These are phyloP conservation scores for Spinus pinus DNA, from an alignment of 2,797 vertebrate genomes.

Conservation along the genomic window DNA sequence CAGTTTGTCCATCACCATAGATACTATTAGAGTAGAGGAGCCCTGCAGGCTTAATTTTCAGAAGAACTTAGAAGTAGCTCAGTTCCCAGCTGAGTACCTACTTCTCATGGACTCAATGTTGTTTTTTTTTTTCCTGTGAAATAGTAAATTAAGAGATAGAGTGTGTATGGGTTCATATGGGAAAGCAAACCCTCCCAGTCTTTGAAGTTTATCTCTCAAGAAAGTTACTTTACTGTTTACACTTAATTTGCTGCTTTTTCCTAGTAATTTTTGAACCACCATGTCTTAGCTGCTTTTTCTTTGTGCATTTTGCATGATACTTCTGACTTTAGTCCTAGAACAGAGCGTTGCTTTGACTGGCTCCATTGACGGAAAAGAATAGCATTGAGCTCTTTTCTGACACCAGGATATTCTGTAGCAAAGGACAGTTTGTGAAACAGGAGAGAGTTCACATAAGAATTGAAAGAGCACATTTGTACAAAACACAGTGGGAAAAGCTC, in stretches of 20 bases:
- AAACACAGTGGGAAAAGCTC: constrained; percentile 59
- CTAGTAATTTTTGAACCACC: not conserved
- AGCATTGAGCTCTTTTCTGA: not conserved
- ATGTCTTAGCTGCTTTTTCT: not conserved
- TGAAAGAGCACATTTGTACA: constrained; percentile 49
- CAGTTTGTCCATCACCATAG: not conserved
- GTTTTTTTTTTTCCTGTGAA: not conserved
- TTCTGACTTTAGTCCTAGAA: not conserved
- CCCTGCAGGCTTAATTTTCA: not conserved
- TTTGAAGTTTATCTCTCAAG: not conserved
- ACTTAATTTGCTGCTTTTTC: not conserved
- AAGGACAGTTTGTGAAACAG: constrained; percentile 4
- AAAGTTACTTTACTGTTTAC: not conserved
- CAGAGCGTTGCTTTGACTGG: not conserved
- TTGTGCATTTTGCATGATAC: not conserved
- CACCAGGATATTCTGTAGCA: not conserved
- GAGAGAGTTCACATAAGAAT: not conserved
- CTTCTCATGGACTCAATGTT: not conserved
- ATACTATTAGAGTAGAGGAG: not conserved
- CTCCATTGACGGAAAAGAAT: constrained; percentile 55
- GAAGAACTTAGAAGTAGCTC: not conserved
- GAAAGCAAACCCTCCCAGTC: not conserved
- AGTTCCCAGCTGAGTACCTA: not conserved
- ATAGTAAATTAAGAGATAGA: not conserved
- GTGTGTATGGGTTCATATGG: not conserved